A percentile compares a stretch with the other conserved stretches of the same genome.
Evolutionary conservation across 2,797 vertebrate species (phyloP).

Genomic region (Toxotes lorentzi): DNA sequence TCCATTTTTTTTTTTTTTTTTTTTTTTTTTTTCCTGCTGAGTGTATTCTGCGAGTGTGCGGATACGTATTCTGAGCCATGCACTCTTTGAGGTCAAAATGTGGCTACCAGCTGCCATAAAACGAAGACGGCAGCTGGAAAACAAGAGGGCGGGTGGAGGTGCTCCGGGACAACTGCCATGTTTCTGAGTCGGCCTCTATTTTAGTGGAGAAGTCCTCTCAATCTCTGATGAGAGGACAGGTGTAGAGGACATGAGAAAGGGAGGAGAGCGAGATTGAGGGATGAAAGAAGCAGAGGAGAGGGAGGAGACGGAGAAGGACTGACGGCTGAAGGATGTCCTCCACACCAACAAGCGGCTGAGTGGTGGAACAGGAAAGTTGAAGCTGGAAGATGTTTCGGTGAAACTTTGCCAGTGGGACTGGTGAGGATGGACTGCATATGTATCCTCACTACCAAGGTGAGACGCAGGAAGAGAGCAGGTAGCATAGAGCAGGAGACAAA

Average conservation of each 20-base stretch:
- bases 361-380: slow-evolving; percentile 49
- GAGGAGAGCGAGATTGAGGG: slow-evolving; percentile 55
- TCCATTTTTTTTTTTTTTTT: slow-evolving; percentile 9
- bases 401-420: slow-evolving; percentile 62
- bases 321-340: slow-evolving; percentile 44
- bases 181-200: slow-evolving; percentile 52
- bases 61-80: slow-evolving; percentile 54
- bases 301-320: slow-evolving; percentile 40
- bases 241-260: slow-evolving; percentile 57
- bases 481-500: neutral
- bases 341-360: slow-evolving; percentile 55
- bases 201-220: slow-evolving; percentile 48
- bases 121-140: slow-evolving; percentile 70
- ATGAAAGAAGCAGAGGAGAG: slow-evolving; percentile 48
- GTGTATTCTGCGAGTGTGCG: slow-evolving; percentile 20
- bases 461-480: slow-evolving; percentile 30
- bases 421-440: slow-evolving; percentile 85
- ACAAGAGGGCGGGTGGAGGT: slow-evolving; percentile 58
- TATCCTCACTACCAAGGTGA: slow-evolving; percentile 86
- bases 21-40: slow-evolving; percentile 9
- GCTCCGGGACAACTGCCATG: slow-evolving; percentile 55
- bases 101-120: slow-evolving; percentile 71
- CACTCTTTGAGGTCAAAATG: slow-evolving; percentile 66
- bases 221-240: slow-evolving; percentile 62
- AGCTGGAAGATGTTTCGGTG: slow-evolving; percentile 57